phyloP scores from a whole-genome alignment of 2,797 vertebrate species.

The Chrysocyon brachyurus region DNA sequence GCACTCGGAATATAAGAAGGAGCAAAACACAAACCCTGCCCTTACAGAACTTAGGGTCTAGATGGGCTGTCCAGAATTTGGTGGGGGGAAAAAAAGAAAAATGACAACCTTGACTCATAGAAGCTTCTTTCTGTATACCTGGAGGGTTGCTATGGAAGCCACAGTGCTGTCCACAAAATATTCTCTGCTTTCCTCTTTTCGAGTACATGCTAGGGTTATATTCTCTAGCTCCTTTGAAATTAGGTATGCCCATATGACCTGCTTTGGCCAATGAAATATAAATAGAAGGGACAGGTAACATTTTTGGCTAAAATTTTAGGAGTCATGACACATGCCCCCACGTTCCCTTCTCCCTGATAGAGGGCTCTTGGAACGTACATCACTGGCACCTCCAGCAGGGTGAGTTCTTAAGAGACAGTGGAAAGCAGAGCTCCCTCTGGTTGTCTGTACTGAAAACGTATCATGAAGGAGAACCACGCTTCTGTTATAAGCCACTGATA shows the following conservation, averaged over 20 bases:
- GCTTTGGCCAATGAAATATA: not conserved
- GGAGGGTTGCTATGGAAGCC: not conserved
- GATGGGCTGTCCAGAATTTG: not conserved
- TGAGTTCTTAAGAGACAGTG: not conserved
- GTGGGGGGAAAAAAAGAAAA: not conserved
- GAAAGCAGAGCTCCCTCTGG: not conserved
- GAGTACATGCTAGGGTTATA: not conserved
- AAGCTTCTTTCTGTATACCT: not conserved
- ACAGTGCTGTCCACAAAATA: not conserved
- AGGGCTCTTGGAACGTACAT: not conserved
- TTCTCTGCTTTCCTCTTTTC: not conserved
- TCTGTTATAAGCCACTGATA: not conserved
- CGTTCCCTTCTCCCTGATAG: not conserved
- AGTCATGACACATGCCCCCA: not conserved
- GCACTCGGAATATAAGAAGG: not conserved
- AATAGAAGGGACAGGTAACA: not conserved
- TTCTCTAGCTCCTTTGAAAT: not conserved
- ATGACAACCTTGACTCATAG: not conserved
- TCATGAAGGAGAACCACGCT: not conserved
- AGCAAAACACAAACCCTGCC: not conserved
- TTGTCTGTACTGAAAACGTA: not conserved
- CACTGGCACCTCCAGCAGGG: not conserved
- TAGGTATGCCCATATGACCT: not conserved
- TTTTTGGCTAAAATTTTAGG: not conserved
- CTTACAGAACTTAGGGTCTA: not conserved